Evolutionary conservation across 2,113 vertebrate species (phyloP), one percentile per base, ranked within the genome.

Genomic region (Donacobius atricapilla): DNA sequence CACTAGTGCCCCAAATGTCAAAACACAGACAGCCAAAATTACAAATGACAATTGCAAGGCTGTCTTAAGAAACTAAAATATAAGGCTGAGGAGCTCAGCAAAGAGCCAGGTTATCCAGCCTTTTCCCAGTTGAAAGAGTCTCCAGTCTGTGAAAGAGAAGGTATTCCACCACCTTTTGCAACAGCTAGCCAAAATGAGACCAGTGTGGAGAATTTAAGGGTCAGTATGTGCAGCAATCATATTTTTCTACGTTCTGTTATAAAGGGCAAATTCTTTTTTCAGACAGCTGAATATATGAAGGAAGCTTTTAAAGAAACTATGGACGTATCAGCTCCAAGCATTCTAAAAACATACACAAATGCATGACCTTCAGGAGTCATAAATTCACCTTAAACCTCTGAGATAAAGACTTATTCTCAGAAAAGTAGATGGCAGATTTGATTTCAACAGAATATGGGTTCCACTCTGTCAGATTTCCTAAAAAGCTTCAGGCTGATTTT

Each of bases 371-470:
- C 61, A 79, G 44, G 23, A 90, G 50, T 69, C 61, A 95, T 61
- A 88, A 85, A 94, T 61, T 83, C 82, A 83, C 12, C 45, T 88
- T 88, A 90, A 92, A 68, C 28, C 77, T 57, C 53, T 57, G 48
- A 94, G 79, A 93, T 76, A 61, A 93, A 92, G 75, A 83, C 54
- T 69, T 82, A 96, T 85, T 79, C 48, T 75, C 22, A 65, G 66
- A 78, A 50, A 93, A 89, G 89, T 51, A 77, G 83, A 75, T 82
- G 66, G 83, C 10, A 87, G 69, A 94, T 93, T 86, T 93, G 86
- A 92, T 95, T 95, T 91, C 64, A 78, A 9, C 37, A n/a, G 47
- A 86, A 60, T 87, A 80, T 75, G n/a, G 68, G 80, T 94, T 81
- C 39, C 10, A 66, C 19, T 80, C 71, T 50, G 13, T 44, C 50